Evolutionary conservation across 2,888 invertebrate species (phyloP), one percentile per base, ranked within the genome.

Genomic region (Seira musarum): DNA sequence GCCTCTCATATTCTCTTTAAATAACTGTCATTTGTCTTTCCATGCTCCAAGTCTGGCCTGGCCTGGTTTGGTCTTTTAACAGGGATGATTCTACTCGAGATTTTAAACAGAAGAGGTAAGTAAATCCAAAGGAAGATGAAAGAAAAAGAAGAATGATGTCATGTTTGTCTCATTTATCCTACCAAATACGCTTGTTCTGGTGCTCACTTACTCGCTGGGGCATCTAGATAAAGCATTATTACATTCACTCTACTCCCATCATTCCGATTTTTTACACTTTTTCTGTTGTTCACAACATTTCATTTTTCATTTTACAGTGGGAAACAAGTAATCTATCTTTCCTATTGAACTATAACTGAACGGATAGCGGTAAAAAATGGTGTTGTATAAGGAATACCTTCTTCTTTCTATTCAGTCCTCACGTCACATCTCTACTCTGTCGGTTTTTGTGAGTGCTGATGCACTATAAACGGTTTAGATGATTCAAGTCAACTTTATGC

Each of bases 11-110:
- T 21, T 40, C 70, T 49, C 69, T 77, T 70, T 77, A 77, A 77
- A 77, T 70, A 77, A 70, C 70, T 77, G 77, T 70, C 77, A 77
- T 77, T 77, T 70, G 77, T 77, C 70, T 77, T 70, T 68, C 30
- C 40, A n/a, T n/a, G n/a, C 40, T 40, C 40, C 40, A n/a, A n/a
- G n/a, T n/a, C n/a, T n/a, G 13, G 40, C 40, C 13, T 40, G 40
- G 6, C 40, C 40, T 40, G 40, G 6, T 40, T 40, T 13, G 6
- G 6, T 40, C 40, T 40, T 6, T 40, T n/a, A n/a, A n/a, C n/a
- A n/a, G n/a, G 13, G 40, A 40, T 40, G 40, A 40, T 40, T 40
- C 40, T 40, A 8, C 13, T 8, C 6, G 40, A 40, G 40, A 40
- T 6, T 13, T 6, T 13, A 8, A 8, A 40, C 6, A 40, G 13